A percentile compares a stretch with the other conserved stretches of the same genome.
These are phyloP conservation scores for Cricetomys ansorgei DNA, from an alignment of 2,113 vertebrate species.

Conservation along the genomic window DNA sequence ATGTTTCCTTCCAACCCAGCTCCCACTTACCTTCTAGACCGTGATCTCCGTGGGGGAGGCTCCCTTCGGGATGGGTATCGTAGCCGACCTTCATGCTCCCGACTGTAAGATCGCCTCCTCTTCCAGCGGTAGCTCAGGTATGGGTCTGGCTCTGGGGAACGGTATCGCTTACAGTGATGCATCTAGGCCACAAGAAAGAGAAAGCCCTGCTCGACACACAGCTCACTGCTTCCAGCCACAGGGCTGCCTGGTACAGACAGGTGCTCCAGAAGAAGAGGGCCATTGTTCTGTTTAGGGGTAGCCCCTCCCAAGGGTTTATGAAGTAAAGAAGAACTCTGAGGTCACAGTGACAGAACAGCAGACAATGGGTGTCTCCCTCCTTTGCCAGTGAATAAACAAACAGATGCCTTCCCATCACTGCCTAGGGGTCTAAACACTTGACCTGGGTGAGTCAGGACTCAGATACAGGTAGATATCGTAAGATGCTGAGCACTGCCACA, in stretches of 20 bases:
- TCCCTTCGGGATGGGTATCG: conserved; percentile 85
- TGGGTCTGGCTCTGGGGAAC: conserved; percentile 86
- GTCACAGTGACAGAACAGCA: conserved; percentile 66
- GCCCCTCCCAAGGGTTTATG: conserved; percentile 72
- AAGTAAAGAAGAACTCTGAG: conserved; percentile 78
- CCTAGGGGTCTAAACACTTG: background rate
- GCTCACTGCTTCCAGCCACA: background rate
- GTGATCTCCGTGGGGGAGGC: conserved; percentile 78
- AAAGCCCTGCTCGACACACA: conserved; percentile 7
- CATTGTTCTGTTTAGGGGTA: conserved; percentile 57
- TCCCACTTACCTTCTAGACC: conserved; percentile 85
- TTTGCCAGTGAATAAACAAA: conserved; percentile 51
- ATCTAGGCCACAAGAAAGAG: conserved; percentile 81
- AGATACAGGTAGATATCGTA: background rate
- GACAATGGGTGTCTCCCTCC: conserved; percentile 54
- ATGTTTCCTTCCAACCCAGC: background rate
- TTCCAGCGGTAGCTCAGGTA: conserved; percentile 87
- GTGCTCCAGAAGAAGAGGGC: conserved; percentile 48
- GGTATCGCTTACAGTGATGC: conserved; percentile 88
- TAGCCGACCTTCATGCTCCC: conserved; percentile 83
- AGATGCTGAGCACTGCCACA: background rate
- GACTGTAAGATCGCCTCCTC: conserved; percentile 86
- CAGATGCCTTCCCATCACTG: background rate
- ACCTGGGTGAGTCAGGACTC: background rate
- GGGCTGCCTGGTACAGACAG: background rate